A percentile compares a stretch with the other conserved stretches of the same genome.
phyloP scores from a whole-genome alignment of 2,888 invertebrate genomes.

The Disparrhopalites patrizii region DNA sequence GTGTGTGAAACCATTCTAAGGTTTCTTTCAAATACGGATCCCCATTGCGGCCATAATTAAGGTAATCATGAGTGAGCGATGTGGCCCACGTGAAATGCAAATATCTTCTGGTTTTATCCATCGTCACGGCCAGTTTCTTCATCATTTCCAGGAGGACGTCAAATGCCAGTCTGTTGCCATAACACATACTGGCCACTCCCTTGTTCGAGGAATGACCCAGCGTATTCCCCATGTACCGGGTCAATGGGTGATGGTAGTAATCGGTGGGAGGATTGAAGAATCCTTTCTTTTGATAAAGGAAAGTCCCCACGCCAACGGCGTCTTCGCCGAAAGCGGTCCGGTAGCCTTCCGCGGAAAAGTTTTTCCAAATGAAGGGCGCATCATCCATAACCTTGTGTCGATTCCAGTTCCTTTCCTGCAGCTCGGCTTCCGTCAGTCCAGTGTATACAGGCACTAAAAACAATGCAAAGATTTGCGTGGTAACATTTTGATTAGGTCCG shows the following conservation, averaged over 20 bases:
- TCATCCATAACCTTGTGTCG: neutral
- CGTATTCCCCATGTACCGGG: slow-evolving; percentile 60
- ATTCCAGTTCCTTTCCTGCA: slow-evolving; percentile 52
- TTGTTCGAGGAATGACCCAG: slow-evolving; percentile 63
- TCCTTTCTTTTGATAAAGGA: slow-evolving; percentile 73
- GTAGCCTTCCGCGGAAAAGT: slow-evolving; percentile 6
- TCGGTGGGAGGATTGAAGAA: slow-evolving; percentile 76
- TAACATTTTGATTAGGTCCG: too few species aligned
- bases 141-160: slow-evolving; percentile 69
- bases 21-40: slow-evolving; percentile 63
- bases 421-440: slow-evolving; percentile 65
- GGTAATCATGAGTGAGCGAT: slow-evolving; percentile 76
- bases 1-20: slow-evolving; percentile 57
- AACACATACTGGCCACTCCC: slow-evolving; percentile 53
- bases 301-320: slow-evolving; percentile 69
- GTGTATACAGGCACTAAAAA: slow-evolving; percentile 66
- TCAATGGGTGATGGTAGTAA: slow-evolving; percentile 73
- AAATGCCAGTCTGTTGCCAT: slow-evolving; percentile 60
- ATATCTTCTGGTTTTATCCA: slow-evolving; percentile 59
- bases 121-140: slow-evolving; percentile 59
- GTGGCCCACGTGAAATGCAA: slow-evolving; percentile 83
- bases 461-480: neutral
- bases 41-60: slow-evolving; percentile 71
- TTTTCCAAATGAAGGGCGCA: slow-evolving; percentile 22
- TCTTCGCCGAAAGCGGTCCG: slow-evolving; percentile 69